These are phyloP conservation scores for Axis porcinus DNA, from an alignment of 2,113 vertebrate species.

Conservation along the genomic window DNA sequence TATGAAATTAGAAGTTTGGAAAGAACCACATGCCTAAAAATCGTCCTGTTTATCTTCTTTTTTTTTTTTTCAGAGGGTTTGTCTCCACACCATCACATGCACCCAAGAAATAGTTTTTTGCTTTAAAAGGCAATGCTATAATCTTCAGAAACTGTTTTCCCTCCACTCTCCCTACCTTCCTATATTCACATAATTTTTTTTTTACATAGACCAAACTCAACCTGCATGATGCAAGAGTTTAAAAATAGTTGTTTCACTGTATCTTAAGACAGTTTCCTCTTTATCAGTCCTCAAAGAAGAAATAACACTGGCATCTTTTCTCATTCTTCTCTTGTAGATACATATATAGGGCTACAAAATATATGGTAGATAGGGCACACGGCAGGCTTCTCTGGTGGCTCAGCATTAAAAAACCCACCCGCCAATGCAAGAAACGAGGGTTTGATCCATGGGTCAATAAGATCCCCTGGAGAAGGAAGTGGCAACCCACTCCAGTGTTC, in stretches of 20 bases:
- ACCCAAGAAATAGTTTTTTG: not conserved
- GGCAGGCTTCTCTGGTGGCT: not conserved
- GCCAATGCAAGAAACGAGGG: not conserved
- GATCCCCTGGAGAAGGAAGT: not conserved
- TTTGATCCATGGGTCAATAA: not conserved
- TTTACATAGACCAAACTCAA: not conserved
- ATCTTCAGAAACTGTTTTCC: not conserved
- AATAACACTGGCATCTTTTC: not conserved
- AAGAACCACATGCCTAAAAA: constrained; percentile 24
- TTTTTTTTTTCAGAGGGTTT: not conserved
- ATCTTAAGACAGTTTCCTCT: not conserved
- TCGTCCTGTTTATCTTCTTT: not conserved
- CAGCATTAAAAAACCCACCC: not conserved
- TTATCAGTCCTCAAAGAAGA: not conserved
- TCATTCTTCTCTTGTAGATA: not conserved
- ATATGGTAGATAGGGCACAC: not conserved
- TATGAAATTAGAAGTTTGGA: constrained; percentile 51
- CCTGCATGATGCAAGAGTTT: not conserved
- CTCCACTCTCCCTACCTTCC: not conserved
- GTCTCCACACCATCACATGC: not conserved
- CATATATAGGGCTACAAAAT: not conserved
- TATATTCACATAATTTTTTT: not conserved
- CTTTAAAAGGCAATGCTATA: not conserved
- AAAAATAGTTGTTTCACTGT: not conserved
- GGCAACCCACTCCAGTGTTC: not conserved